Conservation (phyloP, 1,140 invertebrate genomes). For the Aleiodes sp. region DNA sequence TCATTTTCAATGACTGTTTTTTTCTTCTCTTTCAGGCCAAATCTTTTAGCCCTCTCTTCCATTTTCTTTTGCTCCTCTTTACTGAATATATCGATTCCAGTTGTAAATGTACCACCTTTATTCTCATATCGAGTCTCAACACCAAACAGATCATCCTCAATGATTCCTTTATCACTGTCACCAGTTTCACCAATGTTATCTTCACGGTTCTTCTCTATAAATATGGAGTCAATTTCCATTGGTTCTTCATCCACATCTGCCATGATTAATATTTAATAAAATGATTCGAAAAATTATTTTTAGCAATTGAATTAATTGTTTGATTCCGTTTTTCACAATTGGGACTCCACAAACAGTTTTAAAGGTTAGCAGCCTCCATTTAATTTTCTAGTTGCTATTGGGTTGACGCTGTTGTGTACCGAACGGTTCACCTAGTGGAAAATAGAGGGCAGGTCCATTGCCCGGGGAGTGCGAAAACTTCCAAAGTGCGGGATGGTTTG, state of each 20-base stretch:
- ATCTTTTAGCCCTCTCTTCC: slow-evolving; percentile 75
- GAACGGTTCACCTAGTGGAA: too few species aligned
- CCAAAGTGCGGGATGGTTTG: too few species aligned
- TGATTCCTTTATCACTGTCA: background rate
- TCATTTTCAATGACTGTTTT: slow-evolving; percentile 69
- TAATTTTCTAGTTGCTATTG: too few species aligned
- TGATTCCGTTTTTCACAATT: too few species aligned
- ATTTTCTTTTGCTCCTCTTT: slow-evolving; percentile 73
- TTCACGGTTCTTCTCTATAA: background rate
- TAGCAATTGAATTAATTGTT: too few species aligned
- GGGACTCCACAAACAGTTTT: too few species aligned
- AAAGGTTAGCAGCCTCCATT: too few species aligned
- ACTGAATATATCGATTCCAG: slow-evolving; percentile 70
- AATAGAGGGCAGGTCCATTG: too few species aligned
- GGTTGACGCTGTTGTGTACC: too few species aligned
- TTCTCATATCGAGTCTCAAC: slow-evolving; percentile 52
- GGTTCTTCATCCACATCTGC: background rate
- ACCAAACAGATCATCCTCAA: background rate
- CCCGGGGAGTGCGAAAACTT: too few species aligned
- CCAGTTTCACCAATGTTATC: background rate
- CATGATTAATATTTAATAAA: too few species aligned
- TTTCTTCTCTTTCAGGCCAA: slow-evolving; percentile 71
- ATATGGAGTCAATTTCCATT: background rate
- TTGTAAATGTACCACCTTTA: slow-evolving; percentile 66
- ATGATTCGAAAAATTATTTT: too few species aligned